Evolutionary conservation across 2,797 vertebrate species (phyloP).

Genomic region (Pseudocheirus occidentalis): DNA sequence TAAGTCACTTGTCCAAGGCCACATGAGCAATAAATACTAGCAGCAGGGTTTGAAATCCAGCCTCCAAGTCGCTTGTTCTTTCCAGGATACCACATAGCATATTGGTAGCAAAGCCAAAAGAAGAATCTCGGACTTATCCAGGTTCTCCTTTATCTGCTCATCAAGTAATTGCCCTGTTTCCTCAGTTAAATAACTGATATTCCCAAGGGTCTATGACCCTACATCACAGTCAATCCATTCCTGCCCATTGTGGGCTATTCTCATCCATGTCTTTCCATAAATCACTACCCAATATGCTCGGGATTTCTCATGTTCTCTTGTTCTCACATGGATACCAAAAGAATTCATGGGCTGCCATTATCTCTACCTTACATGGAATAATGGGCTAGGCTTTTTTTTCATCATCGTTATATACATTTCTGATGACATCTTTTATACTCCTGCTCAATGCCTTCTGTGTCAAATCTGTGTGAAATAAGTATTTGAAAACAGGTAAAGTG

Average conservation of each 20-base stretch:
- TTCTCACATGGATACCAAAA: not conserved
- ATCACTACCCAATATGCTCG: not conserved
- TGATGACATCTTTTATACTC: not conserved
- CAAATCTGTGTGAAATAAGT: not conserved
- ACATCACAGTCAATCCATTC: not conserved
- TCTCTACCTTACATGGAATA: not conserved
- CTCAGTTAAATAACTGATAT: not conserved
- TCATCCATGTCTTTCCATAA: not conserved
- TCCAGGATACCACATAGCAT: not conserved
- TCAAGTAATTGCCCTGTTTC: not conserved
- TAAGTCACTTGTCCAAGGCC: not conserved
- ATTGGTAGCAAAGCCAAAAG: not conserved
- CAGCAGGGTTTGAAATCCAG: not conserved
- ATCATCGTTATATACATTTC: not conserved
- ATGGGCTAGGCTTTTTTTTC: not conserved
- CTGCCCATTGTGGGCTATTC: not conserved
- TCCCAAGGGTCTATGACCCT: not conserved
- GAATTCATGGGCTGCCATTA: not conserved
- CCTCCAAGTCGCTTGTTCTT: not conserved
- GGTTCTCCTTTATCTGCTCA: not conserved
- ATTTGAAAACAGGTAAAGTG: not conserved
- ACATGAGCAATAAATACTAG: not conserved
- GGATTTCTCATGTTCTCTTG: not conserved
- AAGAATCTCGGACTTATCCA: not conserved
- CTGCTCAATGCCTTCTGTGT: not conserved